Evolutionary conservation across 1,140 invertebrate species (phyloP), one percentile per base, ranked within the genome.

Genomic region (Macrostomum lignano): DNA sequence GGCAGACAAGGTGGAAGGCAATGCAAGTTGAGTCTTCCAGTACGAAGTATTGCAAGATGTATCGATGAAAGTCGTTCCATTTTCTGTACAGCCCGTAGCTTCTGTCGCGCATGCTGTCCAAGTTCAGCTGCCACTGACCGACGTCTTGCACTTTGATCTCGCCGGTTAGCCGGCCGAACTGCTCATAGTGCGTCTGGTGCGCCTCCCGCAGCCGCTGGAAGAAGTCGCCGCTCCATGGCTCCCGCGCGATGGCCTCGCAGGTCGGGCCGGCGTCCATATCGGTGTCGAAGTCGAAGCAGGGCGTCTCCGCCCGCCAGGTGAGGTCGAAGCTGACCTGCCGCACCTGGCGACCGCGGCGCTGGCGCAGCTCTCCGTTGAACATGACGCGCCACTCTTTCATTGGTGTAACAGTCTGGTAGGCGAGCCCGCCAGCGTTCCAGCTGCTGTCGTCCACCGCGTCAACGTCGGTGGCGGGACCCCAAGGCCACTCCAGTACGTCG

Each of bases 351-450:
- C 24, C 26, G 22, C 40, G 39, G 22, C 28, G 33, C 17, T 40
- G 54, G 38, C 52, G 60, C 4, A 69, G 41, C 2, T 65, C 41
- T 2, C 68, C 68, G 44, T 67, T 69, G 44, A 60, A 70, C 23
- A 60, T 43, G 13, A 71, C 52, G 40, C 66, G 60, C 51, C 65
- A 61, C 28, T 52, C 49, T 36, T 45, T 38, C 40, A 62, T 52
- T 0, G 62, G 49, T 38, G 68, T 59, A 10, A 67, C 42, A 5
- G 63, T 40, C 38, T 64, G 56, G 34, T 70, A 51, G 34, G 59
- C 64, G n/a, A 71, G 46, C 1, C 64, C 66, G 1, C 48, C 60
- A 4, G 59, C 60, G 17, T 48, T 52, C 62, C 65, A 69, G n/a
- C 38, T 42, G 5, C 42, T 41, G 0, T 36, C 42, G 31, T 44